phyloP scores from a whole-genome alignment of 2,888 invertebrate species.

The Drosophila meridionalis region DNA sequence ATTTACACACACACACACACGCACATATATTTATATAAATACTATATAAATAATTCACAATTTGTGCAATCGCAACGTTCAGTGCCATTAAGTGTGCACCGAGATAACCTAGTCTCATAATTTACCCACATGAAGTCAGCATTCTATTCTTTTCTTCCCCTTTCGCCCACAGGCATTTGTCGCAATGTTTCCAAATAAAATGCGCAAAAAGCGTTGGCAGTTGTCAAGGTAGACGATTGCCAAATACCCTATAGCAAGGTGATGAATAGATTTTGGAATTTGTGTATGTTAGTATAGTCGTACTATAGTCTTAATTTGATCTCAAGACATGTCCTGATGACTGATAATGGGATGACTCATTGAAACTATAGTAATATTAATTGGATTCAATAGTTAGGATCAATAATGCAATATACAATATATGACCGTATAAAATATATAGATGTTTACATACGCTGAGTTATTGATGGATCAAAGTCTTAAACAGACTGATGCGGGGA shows the following conservation, averaged over 20 bases:
- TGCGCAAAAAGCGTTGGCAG: slow-evolving; percentile 47
- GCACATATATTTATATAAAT: neutral
- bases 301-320: no score
- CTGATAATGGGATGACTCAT: no score
- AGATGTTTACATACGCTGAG: no score
- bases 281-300: no score
- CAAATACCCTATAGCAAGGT: neutral
- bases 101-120: slow-evolving; percentile 34
- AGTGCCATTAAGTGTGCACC: slow-evolving; percentile 2
- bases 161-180: slow-evolving; percentile 6
- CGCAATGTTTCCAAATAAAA: slow-evolving; percentile 45
- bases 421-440: no score
- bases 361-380: no score
- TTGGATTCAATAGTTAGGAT: no score
- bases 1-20: neutral
- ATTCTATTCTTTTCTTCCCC: slow-evolving; percentile 1
- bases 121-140: slow-evolving; percentile 40
- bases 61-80: slow-evolving; percentile 5
- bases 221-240: neutral
- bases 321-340: no score
- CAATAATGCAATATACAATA: no score
- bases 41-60: slow-evolving; percentile 12
- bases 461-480: no score
- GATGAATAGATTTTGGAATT: neutral
- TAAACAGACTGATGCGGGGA: no score